These are phyloP conservation scores for Acanthopleura granulata DNA, from an alignment of 2,888 invertebrate genomes.

Conservation along the genomic window DNA sequence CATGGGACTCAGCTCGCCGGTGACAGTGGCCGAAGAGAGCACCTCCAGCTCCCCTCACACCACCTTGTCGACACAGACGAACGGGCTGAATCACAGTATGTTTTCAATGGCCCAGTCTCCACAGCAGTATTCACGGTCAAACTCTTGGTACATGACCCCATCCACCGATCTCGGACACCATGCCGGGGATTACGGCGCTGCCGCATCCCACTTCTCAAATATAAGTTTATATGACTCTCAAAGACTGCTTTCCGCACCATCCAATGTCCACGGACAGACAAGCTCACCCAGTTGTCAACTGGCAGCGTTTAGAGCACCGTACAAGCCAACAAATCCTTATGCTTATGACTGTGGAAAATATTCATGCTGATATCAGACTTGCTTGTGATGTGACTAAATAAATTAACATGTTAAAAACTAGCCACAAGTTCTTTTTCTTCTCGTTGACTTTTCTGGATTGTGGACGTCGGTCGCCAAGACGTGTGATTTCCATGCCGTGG, in stretches of 20 bases:
- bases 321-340: slow-evolving; percentile 54
- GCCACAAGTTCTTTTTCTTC: too few relatives aligned
- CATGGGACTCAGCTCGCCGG: slow-evolving; percentile 28
- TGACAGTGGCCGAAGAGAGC: background rate
- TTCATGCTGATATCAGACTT: slow-evolving; percentile 4
- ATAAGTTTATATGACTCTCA: slow-evolving; percentile 56
- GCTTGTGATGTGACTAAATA: too few relatives aligned
- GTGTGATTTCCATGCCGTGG: too few relatives aligned
- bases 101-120: slow-evolving; percentile 52
- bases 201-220: slow-evolving; percentile 45
- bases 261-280: slow-evolving; percentile 38
- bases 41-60: background rate
- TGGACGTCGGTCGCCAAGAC: too few relatives aligned
- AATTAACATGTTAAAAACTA: too few relatives aligned
- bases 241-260: slow-evolving; percentile 42
- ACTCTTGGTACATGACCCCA: slow-evolving; percentile 57
- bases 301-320: slow-evolving; percentile 58
- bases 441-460: too few relatives aligned
- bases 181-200: slow-evolving; percentile 42
- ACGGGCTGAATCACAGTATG: slow-evolving; percentile 51
- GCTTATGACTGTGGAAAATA: slow-evolving; percentile 50
- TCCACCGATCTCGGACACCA: slow-evolving; percentile 45
- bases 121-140: slow-evolving; percentile 46
- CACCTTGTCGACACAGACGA: slow-evolving; percentile 43
- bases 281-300: slow-evolving; percentile 57